Evolutionary conservation across 2,113 vertebrate species (phyloP), one percentile per base, ranked within the genome.

Genomic region (Seriola rivoliana): DNA sequence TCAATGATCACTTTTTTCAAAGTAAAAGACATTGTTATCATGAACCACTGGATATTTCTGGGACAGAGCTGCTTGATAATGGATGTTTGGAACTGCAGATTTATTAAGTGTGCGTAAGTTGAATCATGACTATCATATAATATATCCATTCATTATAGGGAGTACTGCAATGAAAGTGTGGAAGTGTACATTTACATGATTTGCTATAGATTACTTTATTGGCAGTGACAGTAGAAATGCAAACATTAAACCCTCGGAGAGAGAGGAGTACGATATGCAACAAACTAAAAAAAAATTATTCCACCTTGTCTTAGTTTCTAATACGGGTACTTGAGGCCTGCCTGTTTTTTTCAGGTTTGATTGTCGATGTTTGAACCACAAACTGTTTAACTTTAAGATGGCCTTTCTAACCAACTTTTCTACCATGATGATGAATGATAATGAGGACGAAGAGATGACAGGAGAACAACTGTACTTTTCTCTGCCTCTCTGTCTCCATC

Each of bases 391-490:
- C 17, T 34, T 23, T 1, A 29, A 11, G 16, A n/a, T 25, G n/a
- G 34, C 12, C 21, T 25, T 58, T 76, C 63, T 74, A 77, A 86
- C 42, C 48, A 55, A 54, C 16, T 12, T 36, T 66, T 62, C 40
- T 8, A 25, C 29, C 36, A 38, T 50, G 34, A 77, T 70, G 62
- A 89, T 70, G 74, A 78, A 80, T 32, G 57, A 75, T 82, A 50
- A 67, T 55, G 75, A 78, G 44, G 12, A 11, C 52, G 32, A 75
- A 66, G 66, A 19, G 52, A 80, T 38, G 72, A 66, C 44, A 48
- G 62, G 21, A 69, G 29, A 75, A 25, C 54, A 21, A 19, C 17
- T 40, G 54, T 42, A 54, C 46, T 62, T 23, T 42, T 55, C 68
- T 82, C 67, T 36, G 68, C 59, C 55, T 71, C 46, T 74, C 68